Evolutionary conservation across 2,888 invertebrate genomes (phyloP).

Genomic region (Heteromurus nitidus): DNA sequence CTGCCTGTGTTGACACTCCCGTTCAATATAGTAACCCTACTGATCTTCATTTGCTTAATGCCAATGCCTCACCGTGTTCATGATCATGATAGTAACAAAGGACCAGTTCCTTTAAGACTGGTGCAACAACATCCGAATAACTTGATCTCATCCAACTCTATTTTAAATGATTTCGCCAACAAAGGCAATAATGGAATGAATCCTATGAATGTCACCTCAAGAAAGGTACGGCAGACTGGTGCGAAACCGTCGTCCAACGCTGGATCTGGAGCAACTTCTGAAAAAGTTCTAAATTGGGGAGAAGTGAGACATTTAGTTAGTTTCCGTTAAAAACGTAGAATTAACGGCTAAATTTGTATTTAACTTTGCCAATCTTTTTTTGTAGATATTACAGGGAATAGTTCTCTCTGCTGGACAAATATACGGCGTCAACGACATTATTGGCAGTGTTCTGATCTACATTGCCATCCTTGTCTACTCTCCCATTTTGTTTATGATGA

Average conservation of each 20-base stretch:
- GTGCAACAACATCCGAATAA: neutral
- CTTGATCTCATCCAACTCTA: too few species aligned
- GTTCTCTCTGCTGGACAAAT: conserved; percentile 76
- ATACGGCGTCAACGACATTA: conserved; percentile 75
- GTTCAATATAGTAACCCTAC: conserved; percentile 75
- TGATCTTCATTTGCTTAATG: conserved; percentile 75
- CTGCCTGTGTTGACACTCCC: conserved; percentile 76
- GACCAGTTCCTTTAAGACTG: conserved; percentile 26
- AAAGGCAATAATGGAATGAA: too few species aligned
- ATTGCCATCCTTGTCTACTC: conserved; percentile 76
- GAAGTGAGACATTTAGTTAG: conserved; percentile 74
- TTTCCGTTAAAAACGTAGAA: neutral
- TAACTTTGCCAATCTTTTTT: conserved; percentile 19
- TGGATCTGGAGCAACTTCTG: too few species aligned
- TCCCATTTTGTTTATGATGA: conserved; percentile 75
- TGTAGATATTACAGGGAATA: conserved; percentile 76
- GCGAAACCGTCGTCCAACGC: too few species aligned
- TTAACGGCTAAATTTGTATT: neutral
- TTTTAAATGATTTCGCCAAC: neutral
- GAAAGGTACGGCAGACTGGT: neutral
- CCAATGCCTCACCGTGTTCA: conserved; percentile 57
- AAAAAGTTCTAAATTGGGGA: conserved; percentile 75
- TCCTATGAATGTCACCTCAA: neutral
- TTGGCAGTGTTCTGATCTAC: conserved; percentile 75
- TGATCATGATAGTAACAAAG: neutral